phyloP scores from a whole-genome alignment of 2,113 vertebrate species.

The Ia io region DNA sequence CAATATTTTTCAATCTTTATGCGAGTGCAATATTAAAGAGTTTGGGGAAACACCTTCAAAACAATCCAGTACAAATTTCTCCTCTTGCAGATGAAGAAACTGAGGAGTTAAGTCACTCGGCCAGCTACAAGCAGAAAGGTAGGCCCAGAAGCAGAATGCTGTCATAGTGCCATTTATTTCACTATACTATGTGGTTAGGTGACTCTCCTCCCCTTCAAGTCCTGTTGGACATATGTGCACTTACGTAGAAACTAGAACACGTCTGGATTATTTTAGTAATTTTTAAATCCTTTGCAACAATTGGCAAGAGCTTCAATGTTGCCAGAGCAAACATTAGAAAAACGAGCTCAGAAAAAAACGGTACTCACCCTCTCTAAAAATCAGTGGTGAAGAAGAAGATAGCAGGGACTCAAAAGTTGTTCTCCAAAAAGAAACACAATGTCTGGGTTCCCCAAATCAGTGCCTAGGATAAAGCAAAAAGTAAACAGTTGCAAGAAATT shows the following conservation, averaged over 20 bases:
- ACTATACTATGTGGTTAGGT: neutral
- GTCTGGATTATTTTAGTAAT: neutral
- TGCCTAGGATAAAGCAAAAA: constrained; percentile 67
- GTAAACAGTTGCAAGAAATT: neutral
- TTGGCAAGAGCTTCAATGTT: neutral
- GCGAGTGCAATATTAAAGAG: neutral
- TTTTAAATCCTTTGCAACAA: neutral
- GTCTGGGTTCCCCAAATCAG: constrained; percentile 13
- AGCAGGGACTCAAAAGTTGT: neutral
- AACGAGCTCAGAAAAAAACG: neutral
- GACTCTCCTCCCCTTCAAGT: neutral
- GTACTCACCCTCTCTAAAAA: constrained; percentile 68
- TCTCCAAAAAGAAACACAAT: neutral
- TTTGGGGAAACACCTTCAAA: constrained; percentile 6
- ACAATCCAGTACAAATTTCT: neutral
- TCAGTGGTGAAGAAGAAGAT: accelerated
- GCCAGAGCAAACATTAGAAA: neutral
- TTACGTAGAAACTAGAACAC: neutral
- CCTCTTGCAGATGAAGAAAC: neutral
- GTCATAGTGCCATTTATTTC: neutral
- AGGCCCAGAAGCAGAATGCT: neutral
- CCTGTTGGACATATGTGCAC: neutral
- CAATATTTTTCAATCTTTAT: neutral
- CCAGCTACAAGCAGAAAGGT: neutral
- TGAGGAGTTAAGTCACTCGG: neutral